Base-by-base conservation (phyloP, 1,140 invertebrate species). In the Maniola jurtina region DNA sequence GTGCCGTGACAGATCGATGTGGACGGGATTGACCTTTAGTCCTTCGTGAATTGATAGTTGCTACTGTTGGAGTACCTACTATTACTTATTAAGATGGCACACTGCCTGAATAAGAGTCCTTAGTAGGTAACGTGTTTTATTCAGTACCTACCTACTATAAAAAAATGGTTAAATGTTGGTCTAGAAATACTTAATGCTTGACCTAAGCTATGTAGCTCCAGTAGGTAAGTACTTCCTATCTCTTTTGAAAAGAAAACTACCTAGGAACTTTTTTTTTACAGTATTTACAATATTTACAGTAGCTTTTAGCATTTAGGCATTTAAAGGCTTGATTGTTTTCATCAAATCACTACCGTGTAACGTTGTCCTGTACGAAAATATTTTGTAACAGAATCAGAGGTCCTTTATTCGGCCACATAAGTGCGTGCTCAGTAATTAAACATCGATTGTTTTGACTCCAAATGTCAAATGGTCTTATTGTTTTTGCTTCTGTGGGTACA, bases 1-100 rank as follows among this genome's bases (percentile, higher is more conserved):
- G 74, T 76, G 47, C 61, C 10, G 64, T 76, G 71, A 76, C 58
- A 69, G 71, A 76, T 76, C 65, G 72, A 71, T 57, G 64, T 59
- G 54, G 47, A 57, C 61, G 61, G 62, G 47, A 65, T 66, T 52
- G 55, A 59, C 66, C 60, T 72, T 72, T 47, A 70, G 33, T 48
- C 66, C 60, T 72, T 72, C 64, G 42, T 66, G 10, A 36, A 52
- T 64, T 64, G 52, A 64, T 62, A 42, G 61, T 55, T n/a, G 42
- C 9, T 45, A 13, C 42, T 6, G 13, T 45, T 45, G 13, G 9
- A 11, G 40, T 42, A 42, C 10, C 13, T 5, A 11, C 9, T 45
- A 6, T 42, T 6, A 42, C 6, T 11, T 45, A 11, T 9, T 45
- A 2, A 40, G 38, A 40, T 40, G 38, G 38, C 10, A 7, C 7